phyloP scores from a whole-genome alignment of 1,140 invertebrate species.

The Gonioctena quinquepunctata region DNA sequence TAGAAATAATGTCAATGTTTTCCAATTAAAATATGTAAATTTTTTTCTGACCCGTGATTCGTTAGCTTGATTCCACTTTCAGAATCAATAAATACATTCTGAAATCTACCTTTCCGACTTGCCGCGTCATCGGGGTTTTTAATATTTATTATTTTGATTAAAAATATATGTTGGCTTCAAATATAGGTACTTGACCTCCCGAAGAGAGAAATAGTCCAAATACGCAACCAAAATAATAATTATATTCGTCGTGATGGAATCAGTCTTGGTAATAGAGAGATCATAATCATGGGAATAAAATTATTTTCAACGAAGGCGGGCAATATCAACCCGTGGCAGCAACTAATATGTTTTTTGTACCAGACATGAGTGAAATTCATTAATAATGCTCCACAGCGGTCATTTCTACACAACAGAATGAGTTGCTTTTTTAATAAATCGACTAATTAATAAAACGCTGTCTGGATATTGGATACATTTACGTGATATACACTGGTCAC shows the following conservation, averaged over 20 bases:
- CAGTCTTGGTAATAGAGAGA: slow-evolving; percentile 8
- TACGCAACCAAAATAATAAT: no score
- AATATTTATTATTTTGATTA: no score
- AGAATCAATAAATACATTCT: no score
- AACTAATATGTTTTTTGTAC: slow-evolving; percentile 26
- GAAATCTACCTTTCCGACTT: no score
- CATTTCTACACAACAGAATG: slow-evolving; percentile 12
- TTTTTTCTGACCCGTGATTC: no score
- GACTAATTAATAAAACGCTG: slow-evolving; percentile 35
- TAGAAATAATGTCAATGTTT: no score
- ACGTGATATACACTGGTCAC: slow-evolving; percentile 1
- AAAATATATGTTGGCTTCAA: no score
- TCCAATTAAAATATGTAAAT: no score
- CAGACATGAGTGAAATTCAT: slow-evolving; percentile 17
- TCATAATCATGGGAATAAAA: slow-evolving; percentile 18
- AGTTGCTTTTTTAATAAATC: slow-evolving; percentile 28
- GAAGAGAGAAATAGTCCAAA: no score
- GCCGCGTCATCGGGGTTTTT: no score
- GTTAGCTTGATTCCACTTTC: no score
- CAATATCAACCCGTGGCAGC: slow-evolving; percentile 28
- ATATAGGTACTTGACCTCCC: no score
- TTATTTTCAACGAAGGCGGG: slow-evolving; percentile 16
- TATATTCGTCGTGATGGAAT: neutral
- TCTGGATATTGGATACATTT: slow-evolving; percentile 17
- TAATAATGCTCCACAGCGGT: slow-evolving; percentile 20